Evolutionary conservation across 1,140 invertebrate genomes (phyloP), one percentile per base, ranked within the genome.

Genomic region (Anastatus disparis): DNA sequence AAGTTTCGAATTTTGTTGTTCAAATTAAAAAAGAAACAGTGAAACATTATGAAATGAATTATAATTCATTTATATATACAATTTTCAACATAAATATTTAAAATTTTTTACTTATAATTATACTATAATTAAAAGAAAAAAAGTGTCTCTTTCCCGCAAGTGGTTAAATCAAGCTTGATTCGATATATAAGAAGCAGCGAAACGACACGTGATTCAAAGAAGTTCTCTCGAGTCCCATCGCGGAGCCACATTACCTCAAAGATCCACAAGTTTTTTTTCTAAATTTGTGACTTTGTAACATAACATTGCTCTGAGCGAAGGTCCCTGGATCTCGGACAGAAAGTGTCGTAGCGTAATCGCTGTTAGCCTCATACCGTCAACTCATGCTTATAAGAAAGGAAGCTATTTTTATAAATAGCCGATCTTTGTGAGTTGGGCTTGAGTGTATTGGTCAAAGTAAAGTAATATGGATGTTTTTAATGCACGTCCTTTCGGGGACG

Each of bases 281-380:
- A 46, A 20, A n/a, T n/a, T n/a, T n/a, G n/a, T n/a, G n/a, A n/a
- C n/a, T n/a, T n/a, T n/a, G n/a, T n/a, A n/a, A n/a, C n/a, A n/a
- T n/a, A n/a, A n/a, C n/a, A n/a, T 24, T 24, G 75, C 77, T 79
- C 75, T 76, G 78, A 77, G 77, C 48, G 75, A 79, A 79, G 76
- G 76, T 79, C 78, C 78, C 73, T 78, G 78, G 78, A 79, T 74
- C 71, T 44, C 59, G 70, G 74, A 72, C 78, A 79, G 78, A 76
- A 75, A 79, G 78, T 79, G 78, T 70, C 74, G 71, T 70, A 74
- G 74, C 73, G 29, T 77, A 2, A 72, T 71, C 26, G 77, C 74
- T 77, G 75, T 74, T 75, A 74, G 74, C 74, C 77, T 72, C 70
- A n/a, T 68, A 67, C 61, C 68, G 74, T 77, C 72, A 65, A 40